A percentile compares a stretch with the other conserved stretches of the same genome.
Conservation (phyloP, 1,140 invertebrate genomes). For the Sycophila sp. region DNA sequence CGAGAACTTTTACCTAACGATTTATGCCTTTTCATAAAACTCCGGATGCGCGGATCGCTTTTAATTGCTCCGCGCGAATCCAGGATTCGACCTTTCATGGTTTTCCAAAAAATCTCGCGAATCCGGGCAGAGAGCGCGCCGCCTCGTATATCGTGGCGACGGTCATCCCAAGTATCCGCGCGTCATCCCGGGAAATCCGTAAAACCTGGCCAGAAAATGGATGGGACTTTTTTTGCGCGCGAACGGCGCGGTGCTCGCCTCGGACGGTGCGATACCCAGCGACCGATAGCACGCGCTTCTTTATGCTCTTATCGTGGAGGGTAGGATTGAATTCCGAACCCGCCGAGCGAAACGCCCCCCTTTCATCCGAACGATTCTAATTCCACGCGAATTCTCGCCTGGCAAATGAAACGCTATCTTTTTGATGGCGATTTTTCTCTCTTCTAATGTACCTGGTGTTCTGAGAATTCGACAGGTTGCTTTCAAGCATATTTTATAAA, state of each 20-base stretch:
- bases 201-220: background rate
- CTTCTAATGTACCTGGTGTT: background rate
- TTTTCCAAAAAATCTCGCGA: too few species aligned
- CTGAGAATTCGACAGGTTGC: background rate
- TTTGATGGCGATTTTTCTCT: background rate
- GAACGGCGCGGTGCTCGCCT: background rate
- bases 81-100: too few species aligned
- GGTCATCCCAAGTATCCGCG: too few species aligned
- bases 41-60: too few species aligned
- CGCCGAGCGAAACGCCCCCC: background rate
- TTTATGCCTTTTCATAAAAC: too few species aligned
- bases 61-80: too few species aligned
- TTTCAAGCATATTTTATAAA: too few species aligned
- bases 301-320: constrained; percentile 23
- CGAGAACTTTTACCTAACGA: too few species aligned
- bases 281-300: constrained; percentile 12
- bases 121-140: too few species aligned
- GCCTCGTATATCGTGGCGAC: too few species aligned
- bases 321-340: constrained; percentile 24
- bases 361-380: background rate
- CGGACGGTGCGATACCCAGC: background rate
- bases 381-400: constrained; percentile 7
- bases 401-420: background rate
- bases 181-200: too few species aligned
- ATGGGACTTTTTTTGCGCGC: constrained; percentile 6